Base-by-base conservation (phyloP, 1,140 invertebrate species). In the Agrilus planipennis region DNA sequence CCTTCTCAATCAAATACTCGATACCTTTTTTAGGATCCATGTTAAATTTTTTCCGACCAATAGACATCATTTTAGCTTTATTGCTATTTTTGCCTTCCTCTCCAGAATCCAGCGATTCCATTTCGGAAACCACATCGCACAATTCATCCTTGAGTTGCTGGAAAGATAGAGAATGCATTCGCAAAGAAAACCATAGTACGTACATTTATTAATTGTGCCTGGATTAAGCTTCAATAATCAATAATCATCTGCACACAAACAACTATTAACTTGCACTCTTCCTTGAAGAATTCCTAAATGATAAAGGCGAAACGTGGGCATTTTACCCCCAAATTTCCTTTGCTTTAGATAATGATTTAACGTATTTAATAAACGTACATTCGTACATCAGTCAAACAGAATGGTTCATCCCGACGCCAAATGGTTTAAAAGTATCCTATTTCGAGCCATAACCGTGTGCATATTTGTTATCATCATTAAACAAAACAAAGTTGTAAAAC, bases 11-110 rank as follows among this genome's bases (percentile, higher is more conserved):
- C 46, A 99, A 75, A 69, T 92, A 98, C 69, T 96, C 91, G 59
- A 99, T 95, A 42, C 95, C 95, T 76, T 96, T 96, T 63, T 98
- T 97, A 14, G 93, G 93, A 65, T 99, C 93, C 91, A 97, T 96
- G 64, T 99, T 99, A 68, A 99, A 99, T 65, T 97, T 96, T 68
- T 97, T 98, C 34, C 91, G 80, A 18, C 94, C 95, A 60, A 94
- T 93, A 37, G 89, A 91, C 77, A 92, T 89, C 71, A 95, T 88
- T 68, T 96, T 95, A 50, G 86, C 78, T 67, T 89, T 89, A 55
- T 89, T 90, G 63, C 89, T 89, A 64, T 85, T 87, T 71, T 93
- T 93, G 61, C 77, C 77, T 55, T 91, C 89, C 61, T 89, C 85
- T 46, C 78, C 75, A 34, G 83, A 76, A 58, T 94, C 89, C 64